Evolutionary conservation across 2,888 invertebrate species (phyloP), one percentile per base, ranked within the genome.

Genomic region (Meteorus cinctellus): DNA sequence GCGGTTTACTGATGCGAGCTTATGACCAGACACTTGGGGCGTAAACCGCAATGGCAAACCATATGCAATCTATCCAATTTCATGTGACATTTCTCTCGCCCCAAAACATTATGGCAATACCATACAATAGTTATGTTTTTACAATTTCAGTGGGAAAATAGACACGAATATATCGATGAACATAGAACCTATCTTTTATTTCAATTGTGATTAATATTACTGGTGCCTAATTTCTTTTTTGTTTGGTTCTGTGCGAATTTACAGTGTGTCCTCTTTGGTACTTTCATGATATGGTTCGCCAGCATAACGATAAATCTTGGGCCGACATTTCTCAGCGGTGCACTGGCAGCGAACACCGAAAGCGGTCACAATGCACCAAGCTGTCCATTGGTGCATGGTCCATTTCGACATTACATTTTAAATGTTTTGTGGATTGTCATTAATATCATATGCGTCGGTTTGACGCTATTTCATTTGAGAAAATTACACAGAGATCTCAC

Each of bases 281-380:
- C 96, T 72, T 96, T 96, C 90, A 97, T 97, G 94, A 96, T 97
- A 87, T 97, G 97, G 97, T 97, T 97, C 90, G 96, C 96, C 72
- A 95, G 95, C 81, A 95, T 97, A 87, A 96, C 96, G 71, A 95
- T 97, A 89, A 96, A 97, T 91, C 92, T 97, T 83, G 97, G 97
- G 34, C 96, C 96, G 41, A 96, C 96, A 48, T 96, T 96, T 90
- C 91, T 96, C 85, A 95, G 93, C 86, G 96, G 96, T 69, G 96
- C 96, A 62, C 90, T 96, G 80, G 96, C 96, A 14, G 95, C 95
- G 76, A 95, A 95, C 85, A 94, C 95, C 5, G 95, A 95, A 78
- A 93, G 93, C 78, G 92, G 93, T 19, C 94, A 95, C 83, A 94
- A 95, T 84, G 93, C 95, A 0, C 96, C 96, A 14, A 94, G 95